Evolutionary conservation across 2,113 vertebrate genomes (phyloP).

Genomic region (Cromileptes altivelis): DNA sequence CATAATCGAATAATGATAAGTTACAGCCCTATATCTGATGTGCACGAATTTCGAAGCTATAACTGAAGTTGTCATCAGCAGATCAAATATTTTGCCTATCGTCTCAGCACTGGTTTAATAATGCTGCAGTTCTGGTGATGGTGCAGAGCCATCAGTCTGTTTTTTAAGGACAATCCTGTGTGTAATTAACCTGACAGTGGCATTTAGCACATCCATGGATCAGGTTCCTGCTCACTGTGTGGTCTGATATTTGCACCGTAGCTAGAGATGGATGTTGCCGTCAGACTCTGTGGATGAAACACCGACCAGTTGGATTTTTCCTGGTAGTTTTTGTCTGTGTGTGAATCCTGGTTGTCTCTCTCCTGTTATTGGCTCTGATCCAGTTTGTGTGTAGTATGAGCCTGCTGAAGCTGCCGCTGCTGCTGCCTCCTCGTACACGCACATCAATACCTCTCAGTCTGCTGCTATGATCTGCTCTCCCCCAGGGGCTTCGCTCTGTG

Average conservation of each 20-base stretch:
- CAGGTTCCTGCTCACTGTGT: neutral
- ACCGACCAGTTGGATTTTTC: neutral
- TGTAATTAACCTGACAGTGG: neutral
- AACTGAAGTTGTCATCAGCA: neutral
- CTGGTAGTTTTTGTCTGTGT: constrained; percentile 7
- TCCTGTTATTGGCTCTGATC: constrained; percentile 21
- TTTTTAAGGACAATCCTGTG: neutral
- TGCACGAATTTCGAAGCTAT: neutral
- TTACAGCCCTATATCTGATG: neutral
- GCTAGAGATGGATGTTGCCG: neutral
- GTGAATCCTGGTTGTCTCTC: constrained; percentile 30
- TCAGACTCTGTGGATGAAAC: constrained; percentile 16
- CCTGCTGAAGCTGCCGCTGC: constrained; percentile 29
- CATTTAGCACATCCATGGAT: neutral
- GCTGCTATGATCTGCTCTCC: constrained; percentile 69
- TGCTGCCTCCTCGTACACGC: constrained; percentile 40
- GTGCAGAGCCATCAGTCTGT: neutral
- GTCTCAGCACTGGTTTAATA: neutral
- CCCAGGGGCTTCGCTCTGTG: constrained; percentile 41
- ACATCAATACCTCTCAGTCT: constrained; percentile 79
- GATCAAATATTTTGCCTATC: neutral
- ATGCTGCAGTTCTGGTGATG: neutral
- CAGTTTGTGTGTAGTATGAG: constrained; percentile 34
- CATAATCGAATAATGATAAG: neutral
- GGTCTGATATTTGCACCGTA: neutral